Evolutionary conservation across 1,140 invertebrate species (phyloP), one percentile per base, ranked within the genome.

Genomic region (Drosophila yakuba): DNA sequence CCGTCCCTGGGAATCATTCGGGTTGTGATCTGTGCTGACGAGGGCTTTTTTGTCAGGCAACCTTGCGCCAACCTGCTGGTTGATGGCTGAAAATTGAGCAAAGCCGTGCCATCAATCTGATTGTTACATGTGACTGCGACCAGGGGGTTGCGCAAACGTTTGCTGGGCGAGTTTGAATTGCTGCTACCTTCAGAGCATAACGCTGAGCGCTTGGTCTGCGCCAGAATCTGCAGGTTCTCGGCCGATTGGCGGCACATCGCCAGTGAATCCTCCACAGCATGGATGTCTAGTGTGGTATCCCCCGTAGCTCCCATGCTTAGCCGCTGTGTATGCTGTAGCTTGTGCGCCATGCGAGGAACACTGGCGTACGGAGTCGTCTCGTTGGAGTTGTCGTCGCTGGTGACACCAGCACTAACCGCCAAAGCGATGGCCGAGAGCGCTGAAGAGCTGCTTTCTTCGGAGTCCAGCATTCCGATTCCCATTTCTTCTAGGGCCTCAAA

Each of bases 401-500:
- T 91, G 5, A 68, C 69, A 47, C 80, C 82, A 3, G 67, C 68
- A 39, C 82, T 84, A 5, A 88, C 71, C 0, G 79, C 84, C 17
- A 91, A 56, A 0, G 77, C 82, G 43, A 90, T 91, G 14, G 91
- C 81, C 2, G 90, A 84, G 11, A 89, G 62, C 8, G 82, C 83
- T 8, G 91, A 92, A 1, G 91, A 92, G 32, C 90, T 84, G 56
- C 90, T 91, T 50, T 92, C 91, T 51, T 92, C 91, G 0, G 91
- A 92, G 57, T 92, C 91, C 38, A 92, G 54, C 91, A 92, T 91
- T 2, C 85, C 90, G 15, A 92, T 83, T 58, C 91, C 91, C 91
- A 92, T 92, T 55, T 92, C 90, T 55, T 91, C 90, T 14, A 92
- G 75, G 32, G 80, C 73, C 59, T 92, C 91, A 52, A 32, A 89